Evolutionary conservation across 2,797 vertebrate genomes (phyloP).

Genomic region (Microhierax caerulescens): DNA sequence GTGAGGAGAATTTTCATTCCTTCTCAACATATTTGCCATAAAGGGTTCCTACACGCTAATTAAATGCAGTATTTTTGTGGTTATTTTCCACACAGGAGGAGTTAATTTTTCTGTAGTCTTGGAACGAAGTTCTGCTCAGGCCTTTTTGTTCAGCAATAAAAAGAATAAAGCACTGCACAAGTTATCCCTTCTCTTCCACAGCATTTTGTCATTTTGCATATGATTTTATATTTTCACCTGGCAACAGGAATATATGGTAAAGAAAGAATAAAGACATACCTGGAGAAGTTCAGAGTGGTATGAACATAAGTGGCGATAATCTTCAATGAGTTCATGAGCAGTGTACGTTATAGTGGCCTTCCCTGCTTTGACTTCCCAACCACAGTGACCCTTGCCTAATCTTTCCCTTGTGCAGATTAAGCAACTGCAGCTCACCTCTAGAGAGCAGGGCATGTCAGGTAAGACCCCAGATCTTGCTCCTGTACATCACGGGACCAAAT

Average conservation of each 20-base stretch:
- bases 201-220: background rate
- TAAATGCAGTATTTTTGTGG: background rate
- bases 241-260: background rate
- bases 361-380: background rate
- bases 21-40: background rate
- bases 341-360: rapidly evolving
- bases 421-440: background rate
- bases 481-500: background rate
- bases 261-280: background rate
- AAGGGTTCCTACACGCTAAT: background rate
- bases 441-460: background rate
- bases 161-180: background rate
- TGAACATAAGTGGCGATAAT: background rate
- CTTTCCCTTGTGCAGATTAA: background rate
- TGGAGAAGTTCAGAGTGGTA: background rate
- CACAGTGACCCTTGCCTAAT: background rate
- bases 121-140: background rate
- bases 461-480: background rate
- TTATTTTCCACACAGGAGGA: background rate
- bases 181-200: background rate
- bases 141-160: background rate
- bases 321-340: background rate
- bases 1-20: background rate
- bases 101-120: background rate
- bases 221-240: background rate